Evolutionary conservation across 2,113 vertebrate genomes (phyloP).

Genomic region (Muntiacus muntjak): DNA sequence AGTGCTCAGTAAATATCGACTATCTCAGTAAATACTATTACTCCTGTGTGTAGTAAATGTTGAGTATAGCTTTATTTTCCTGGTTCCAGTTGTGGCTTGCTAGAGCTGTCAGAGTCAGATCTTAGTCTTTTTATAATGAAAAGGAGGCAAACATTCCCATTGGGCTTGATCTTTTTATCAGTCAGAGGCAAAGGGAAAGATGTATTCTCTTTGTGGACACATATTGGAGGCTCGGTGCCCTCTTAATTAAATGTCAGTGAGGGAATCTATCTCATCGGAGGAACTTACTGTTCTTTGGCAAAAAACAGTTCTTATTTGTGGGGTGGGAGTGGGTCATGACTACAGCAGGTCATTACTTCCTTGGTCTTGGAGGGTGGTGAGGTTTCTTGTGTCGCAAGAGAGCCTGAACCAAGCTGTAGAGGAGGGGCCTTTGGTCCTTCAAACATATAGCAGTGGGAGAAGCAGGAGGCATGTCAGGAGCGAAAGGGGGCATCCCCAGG

Average conservation of each 20-base stretch:
- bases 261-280: neutral
- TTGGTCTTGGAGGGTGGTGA: neutral
- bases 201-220: neutral
- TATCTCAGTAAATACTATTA: neutral
- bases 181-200: neutral
- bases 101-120: neutral
- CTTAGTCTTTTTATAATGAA: slow-evolving; percentile 16
- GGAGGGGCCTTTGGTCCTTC: neutral
- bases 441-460: neutral
- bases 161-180: neutral
- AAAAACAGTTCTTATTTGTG: neutral
- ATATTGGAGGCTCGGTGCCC: neutral
- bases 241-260: slow-evolving; percentile 28
- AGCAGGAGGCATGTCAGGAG: neutral
- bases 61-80: slow-evolving; percentile 32
- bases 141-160: neutral
- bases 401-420: neutral
- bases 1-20: neutral
- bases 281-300: neutral
- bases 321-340: neutral
- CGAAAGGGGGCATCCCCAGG: neutral
- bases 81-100: neutral
- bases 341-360: neutral
- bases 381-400: neutral
- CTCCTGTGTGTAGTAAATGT: neutral